phyloP scores from a whole-genome alignment of 2,797 vertebrate genomes.

The Zalophus californianus region DNA sequence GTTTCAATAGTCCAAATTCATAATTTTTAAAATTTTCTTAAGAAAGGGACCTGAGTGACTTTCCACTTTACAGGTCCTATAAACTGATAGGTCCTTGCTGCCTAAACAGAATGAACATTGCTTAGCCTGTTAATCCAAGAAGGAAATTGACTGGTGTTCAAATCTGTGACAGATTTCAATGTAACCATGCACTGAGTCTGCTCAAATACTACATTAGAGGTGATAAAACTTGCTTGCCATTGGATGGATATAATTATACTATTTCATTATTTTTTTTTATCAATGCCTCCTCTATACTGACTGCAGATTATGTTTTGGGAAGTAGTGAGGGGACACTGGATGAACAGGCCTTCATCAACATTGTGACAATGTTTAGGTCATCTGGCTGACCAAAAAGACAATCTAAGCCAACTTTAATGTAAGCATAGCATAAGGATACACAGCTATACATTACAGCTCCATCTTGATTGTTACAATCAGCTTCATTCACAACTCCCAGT shows the following conservation, averaged over 20 bases:
- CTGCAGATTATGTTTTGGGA: not conserved
- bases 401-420: not conserved
- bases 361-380: not conserved
- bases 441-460: not conserved
- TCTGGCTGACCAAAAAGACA: not conserved
- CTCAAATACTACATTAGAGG: not conserved
- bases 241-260: not conserved
- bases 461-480: not conserved
- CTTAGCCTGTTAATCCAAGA: not conserved
- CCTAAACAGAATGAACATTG: constrained; percentile 1
- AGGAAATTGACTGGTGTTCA: not conserved
- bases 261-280: not conserved
- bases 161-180: not conserved
- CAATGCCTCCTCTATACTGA: not conserved
- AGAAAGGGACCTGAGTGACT: not conserved
- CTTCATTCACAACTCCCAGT: not conserved
- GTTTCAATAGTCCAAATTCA: not conserved
- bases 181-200: not conserved
- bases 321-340: not conserved
- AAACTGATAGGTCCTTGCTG: not conserved
- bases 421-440: not conserved
- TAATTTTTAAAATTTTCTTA: not conserved
- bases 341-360: not conserved
- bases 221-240: not conserved
- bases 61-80: not conserved